Evolutionary conservation across 2,797 vertebrate species (phyloP).

Genomic region (Harpagifer antarcticus): DNA sequence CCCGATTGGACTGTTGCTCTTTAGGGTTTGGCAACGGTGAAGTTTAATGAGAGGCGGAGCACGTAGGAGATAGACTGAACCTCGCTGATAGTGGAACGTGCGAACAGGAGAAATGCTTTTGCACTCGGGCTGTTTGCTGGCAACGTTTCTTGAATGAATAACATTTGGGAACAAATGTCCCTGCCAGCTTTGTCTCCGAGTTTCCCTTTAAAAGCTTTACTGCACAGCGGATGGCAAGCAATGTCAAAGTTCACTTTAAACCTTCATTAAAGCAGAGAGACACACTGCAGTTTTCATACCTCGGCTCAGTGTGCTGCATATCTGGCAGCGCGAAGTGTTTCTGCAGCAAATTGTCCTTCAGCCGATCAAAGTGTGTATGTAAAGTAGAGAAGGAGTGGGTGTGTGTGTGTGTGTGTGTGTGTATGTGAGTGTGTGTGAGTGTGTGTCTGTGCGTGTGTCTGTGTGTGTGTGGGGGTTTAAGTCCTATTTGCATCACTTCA

Average conservation of each 20-base stretch:
- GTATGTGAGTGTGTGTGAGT: conserved; percentile 15
- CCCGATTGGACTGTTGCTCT: conserved; percentile 17
- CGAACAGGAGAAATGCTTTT: conserved; percentile 15
- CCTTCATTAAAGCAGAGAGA: conserved; percentile 26
- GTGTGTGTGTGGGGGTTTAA: not conserved
- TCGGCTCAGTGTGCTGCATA: not conserved
- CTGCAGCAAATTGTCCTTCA: conserved; percentile 39
- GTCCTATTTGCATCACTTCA: conserved; percentile 11
- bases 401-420: not conserved
- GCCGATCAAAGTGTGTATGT: conserved; percentile 23
- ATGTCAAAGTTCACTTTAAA: conserved; percentile 38
- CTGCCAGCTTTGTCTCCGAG: conserved; percentile 39
- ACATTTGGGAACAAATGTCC: conserved; percentile 24
- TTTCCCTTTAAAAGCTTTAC: conserved; percentile 30
- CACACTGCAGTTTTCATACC: conserved; percentile 3
- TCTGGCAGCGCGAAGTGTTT: conserved; percentile 21
- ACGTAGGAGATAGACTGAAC: conserved; percentile 35
- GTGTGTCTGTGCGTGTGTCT: not conserved
- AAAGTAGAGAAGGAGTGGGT: not conserved
- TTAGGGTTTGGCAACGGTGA: conserved; percentile 9
- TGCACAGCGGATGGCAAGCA: conserved; percentile 6
- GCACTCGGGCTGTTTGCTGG: conserved; percentile 35
- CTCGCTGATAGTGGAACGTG: conserved; percentile 34
- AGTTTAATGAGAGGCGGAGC: conserved; percentile 35
- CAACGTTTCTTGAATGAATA: conserved; percentile 32